phyloP scores from a whole-genome alignment of 1,140 invertebrate species.

The Doryteuthis pealeii region DNA sequence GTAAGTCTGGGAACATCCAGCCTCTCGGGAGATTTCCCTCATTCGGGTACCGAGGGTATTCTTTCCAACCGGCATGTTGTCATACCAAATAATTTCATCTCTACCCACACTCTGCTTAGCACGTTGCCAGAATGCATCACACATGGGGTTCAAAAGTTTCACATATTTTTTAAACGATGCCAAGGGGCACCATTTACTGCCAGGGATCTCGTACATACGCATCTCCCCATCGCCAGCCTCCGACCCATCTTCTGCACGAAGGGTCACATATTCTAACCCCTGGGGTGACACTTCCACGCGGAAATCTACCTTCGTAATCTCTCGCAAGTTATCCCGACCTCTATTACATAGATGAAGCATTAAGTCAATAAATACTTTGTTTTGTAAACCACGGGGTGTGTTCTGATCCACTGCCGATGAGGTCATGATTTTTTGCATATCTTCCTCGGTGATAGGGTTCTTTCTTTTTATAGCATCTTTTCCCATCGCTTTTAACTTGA shows the following conservation, averaged over 20 bases:
- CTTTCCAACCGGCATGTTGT: slow-evolving; percentile 20
- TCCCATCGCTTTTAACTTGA: slow-evolving; percentile 19
- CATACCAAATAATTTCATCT: slow-evolving; percentile 14
- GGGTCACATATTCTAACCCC: neutral
- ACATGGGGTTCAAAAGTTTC: neutral
- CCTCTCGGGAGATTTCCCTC: slow-evolving; percentile 14
- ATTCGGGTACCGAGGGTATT: slow-evolving; percentile 18
- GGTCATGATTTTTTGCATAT: slow-evolving; percentile 18
- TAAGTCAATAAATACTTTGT: slow-evolving; percentile 24
- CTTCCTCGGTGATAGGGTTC: slow-evolving; percentile 15
- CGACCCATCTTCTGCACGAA: neutral
- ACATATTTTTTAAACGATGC: slow-evolving; percentile 19
- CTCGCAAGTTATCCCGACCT: slow-evolving; percentile 19
- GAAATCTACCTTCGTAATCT: slow-evolving; percentile 20
- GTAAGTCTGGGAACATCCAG: slow-evolving; percentile 12
- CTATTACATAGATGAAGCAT: slow-evolving; percentile 25
- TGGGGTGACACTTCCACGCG: neutral
- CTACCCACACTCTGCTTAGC: neutral
- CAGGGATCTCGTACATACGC: neutral
- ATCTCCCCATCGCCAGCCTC: neutral
- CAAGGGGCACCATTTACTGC: slow-evolving; percentile 13
- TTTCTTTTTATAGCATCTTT: slow-evolving; percentile 18
- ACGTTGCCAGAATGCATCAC: slow-evolving; percentile 12
- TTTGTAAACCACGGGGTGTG: slow-evolving; percentile 18
- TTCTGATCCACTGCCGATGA: slow-evolving; percentile 13